A percentile compares a stretch with the other conserved stretches of the same genome.
Evolutionary conservation across 2,888 invertebrate species (phyloP).

Genomic region (Ariolimax columbianus): DNA sequence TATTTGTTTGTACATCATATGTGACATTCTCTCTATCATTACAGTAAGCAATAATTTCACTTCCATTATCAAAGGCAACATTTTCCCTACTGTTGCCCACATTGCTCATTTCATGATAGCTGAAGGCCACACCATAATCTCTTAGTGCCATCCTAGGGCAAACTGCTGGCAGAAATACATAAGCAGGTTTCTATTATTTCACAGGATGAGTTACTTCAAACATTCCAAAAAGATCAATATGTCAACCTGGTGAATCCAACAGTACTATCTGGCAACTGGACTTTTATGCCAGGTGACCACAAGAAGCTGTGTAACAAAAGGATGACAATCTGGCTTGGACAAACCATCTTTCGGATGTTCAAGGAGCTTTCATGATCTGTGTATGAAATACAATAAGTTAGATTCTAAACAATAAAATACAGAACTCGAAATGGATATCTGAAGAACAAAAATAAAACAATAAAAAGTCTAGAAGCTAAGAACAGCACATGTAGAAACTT

Average conservation of each 20-base stretch:
- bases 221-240: not conserved
- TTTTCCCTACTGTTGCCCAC: not conserved
- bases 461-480: no score
- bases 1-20: not conserved
- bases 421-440: not conserved
- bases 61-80: not conserved
- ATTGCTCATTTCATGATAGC: constrained; percentile 19
- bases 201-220: not conserved
- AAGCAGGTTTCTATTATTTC: not conserved
- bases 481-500: no score
- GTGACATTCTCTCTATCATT: not conserved
- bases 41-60: not conserved
- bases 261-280: no score
- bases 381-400: not conserved
- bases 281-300: not conserved
- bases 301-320: not conserved
- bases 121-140: not conserved
- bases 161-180: not conserved
- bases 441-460: no score
- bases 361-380: not conserved
- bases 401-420: not conserved
- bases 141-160: not conserved
- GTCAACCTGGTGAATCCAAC: not conserved
- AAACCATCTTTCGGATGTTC: not conserved
- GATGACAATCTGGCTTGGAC: not conserved